Conservation (phyloP, 2,797 vertebrate genomes). For the Monodelphis domestica region DNA sequence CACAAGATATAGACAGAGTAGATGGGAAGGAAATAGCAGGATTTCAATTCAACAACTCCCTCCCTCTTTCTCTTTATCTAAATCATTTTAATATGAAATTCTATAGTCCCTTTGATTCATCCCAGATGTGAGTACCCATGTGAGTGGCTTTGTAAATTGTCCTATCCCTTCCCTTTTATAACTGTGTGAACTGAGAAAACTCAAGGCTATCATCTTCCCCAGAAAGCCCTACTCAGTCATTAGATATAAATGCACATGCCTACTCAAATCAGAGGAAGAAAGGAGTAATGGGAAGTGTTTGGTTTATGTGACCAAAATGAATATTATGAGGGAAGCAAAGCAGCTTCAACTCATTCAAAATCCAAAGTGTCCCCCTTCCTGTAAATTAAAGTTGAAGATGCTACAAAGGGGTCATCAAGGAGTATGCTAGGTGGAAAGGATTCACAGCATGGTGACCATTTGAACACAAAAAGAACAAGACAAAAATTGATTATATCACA, state of each 20-base stretch:
- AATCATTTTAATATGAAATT: constrained; percentile 23
- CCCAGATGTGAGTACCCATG: background rate
- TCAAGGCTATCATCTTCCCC: constrained; percentile 25
- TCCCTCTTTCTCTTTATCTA: background rate
- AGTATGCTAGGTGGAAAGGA: background rate
- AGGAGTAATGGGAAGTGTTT: constrained; percentile 29
- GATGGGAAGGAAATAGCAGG: background rate
- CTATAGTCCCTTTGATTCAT: background rate
- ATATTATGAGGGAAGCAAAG: constrained; percentile 60
- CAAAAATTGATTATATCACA: background rate
- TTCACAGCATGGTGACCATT: background rate
- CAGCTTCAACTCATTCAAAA: background rate
- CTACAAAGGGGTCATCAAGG: background rate
- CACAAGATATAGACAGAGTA: background rate
- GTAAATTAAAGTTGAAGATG: background rate
- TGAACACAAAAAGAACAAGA: background rate
- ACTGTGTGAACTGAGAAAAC: background rate
- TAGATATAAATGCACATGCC: constrained; percentile 32
- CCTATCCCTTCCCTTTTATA: background rate
- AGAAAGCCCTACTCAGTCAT: background rate
- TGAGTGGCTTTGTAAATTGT: background rate
- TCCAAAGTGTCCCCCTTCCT: background rate
- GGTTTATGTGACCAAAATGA: background rate
- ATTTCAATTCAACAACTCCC: background rate
- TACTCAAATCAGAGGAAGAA: constrained; percentile 6